Base-by-base conservation (phyloP, 2,113 vertebrate genomes). In the Oreochromis aureus region DNA sequence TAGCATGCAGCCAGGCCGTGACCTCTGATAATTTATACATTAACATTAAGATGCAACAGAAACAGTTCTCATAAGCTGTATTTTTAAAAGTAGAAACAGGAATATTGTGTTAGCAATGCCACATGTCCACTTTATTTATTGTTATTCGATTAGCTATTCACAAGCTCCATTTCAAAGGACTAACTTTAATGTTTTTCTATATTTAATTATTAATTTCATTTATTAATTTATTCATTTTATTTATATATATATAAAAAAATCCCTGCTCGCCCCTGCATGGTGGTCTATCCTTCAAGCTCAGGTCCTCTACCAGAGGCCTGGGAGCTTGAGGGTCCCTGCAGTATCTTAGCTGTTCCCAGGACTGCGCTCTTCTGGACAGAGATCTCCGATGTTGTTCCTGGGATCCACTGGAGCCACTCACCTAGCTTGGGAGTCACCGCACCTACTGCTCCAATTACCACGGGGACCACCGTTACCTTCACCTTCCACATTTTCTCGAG, bases 401-500 rank as follows among this genome's bases (percentile, higher is more conserved):
- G 30, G 2, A 58, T 30, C 24, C 8, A 12, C 55, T 58, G 55
- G 55, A 58, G 24, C 55, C 24, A 58, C 55, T 8, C 7, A 4
- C 55, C 22, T 56, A 27, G 22, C 0, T 56, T 58, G 4, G 2
- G 55, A 56, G 4, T 15, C 55, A 56, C 12, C 0, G 4, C 55
- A 27, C 55, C 55, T 0, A 56, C 22, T 7, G 55, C 22, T 22
- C 30, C 10, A 0, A 5, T 3, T 53, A 53, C 51, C 19, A 55
- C 53, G 0, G 53, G n/a, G n/a, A 54, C 51, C 19, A 53, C 51
- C 0, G 19, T 53, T 0, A 53, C 51, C 51, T 53, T 53, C 51
- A n/a, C 51, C 18, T 18, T 53, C 18, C 51, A 53, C 51, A 53
- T 53, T 0, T 27, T n/a, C n/a, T n/a, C n/a, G n/a, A n/a, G n/a